Evolutionary conservation across 2,113 vertebrate species (phyloP), one percentile per base, ranked within the genome.

Genomic region (Lamprotornis superbus): DNA sequence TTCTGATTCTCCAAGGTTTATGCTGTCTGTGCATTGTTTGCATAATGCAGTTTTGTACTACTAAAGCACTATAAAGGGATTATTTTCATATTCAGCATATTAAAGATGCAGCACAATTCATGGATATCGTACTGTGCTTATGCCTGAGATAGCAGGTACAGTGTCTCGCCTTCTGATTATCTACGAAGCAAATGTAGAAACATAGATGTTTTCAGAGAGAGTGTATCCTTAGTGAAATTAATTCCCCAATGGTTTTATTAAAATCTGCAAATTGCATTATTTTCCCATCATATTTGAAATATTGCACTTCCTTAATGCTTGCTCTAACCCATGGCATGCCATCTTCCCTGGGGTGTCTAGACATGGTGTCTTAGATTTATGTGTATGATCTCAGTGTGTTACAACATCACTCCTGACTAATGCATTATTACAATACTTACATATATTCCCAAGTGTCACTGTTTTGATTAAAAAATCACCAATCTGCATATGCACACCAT

Each of bases 381-480:
- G 98, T 98, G 98, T 97, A 96, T 98, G 97, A 98, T 98, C 98
- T 98, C 98, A 98, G 98, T 98, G 97, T 98, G 98, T 98, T 98
- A 98, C 97, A 98, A 97, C 98, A 98, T 98, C 96, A 95, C 96
- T 98, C 97, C 97, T 97, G 98, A 98, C 97, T 98, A 98, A 98
- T 98, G 97, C 97, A 97, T 98, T 98, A 98, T 98, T 98, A 98
- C 97, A 98, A 98, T 98, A 98, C 98, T 98, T 98, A 98, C 98
- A 98, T 98, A 98, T 97, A 98, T 98, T 98, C 98, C 98, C 98
- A 98, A 98, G 98, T 98, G 98, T 96, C 98, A 97, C 95, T 59
- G 97, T 98, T 98, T 98, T 98, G 98, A 98, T 98, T 98, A 98
- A 98, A 98, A 98, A 98, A 98, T 98, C 97, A 97, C 98, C 98